Conservation (phyloP, 1,140 invertebrate genomes). For the Drosophila nannoptera region DNA sequence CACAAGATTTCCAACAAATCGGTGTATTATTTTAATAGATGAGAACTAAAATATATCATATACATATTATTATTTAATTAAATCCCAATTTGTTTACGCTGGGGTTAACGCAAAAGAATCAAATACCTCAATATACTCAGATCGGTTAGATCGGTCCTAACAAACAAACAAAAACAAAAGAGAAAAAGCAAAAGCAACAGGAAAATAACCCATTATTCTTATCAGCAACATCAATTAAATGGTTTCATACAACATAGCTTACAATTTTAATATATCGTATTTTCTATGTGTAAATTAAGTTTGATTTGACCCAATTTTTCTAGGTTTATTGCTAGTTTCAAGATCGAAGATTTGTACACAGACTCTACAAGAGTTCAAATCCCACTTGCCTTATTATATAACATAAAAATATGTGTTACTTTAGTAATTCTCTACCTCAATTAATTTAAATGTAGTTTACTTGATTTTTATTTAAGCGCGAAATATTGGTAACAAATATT, state of each 20-base stretch:
- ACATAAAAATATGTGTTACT: conserved; percentile 70
- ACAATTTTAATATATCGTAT: conserved; percentile 7
- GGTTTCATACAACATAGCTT: conserved; percentile 25
- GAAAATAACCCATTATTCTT: no score
- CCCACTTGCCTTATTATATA: conserved; percentile 66
- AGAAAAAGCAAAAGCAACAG: conserved; percentile 8
- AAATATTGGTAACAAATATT: conserved; percentile 39
- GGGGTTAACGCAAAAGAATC: conserved; percentile 51
- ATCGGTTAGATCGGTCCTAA: conserved; percentile 28
- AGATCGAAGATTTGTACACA: conserved; percentile 17
- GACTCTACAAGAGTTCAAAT: conserved; percentile 68
- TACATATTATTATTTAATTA: conserved; percentile 41
- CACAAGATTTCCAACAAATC: no score
- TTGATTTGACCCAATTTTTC: conserved; percentile 30
- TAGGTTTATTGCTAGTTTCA: conserved; percentile 64
- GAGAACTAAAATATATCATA: conserved; percentile 15
- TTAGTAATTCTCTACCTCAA: conserved; percentile 76
- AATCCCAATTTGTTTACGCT: conserved; percentile 14
- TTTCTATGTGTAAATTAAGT: conserved; percentile 39
- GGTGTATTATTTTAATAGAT: no score
- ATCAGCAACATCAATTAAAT: conserved; percentile 12
- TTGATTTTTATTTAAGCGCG: conserved; percentile 64
- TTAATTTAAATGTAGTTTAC: conserved; percentile 72
- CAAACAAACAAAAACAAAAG: background rate
- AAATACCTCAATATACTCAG: conserved; percentile 67